Evolutionary conservation across 2,888 invertebrate genomes (phyloP).

Genomic region (Lasius fuliginosus): DNA sequence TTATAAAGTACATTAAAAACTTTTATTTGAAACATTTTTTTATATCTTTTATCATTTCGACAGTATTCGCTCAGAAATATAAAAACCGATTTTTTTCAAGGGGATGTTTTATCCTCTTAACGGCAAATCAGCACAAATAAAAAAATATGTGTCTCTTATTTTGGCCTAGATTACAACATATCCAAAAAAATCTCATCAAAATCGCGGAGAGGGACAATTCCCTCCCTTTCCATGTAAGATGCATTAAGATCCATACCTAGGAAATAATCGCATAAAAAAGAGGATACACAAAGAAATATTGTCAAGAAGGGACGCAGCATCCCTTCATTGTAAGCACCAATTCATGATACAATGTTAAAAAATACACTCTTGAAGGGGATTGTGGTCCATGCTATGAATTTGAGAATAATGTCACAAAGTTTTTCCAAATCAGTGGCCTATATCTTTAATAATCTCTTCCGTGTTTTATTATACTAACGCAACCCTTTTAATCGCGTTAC

Average conservation of each 20-base stretch:
- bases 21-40: no score
- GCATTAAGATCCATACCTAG: background rate
- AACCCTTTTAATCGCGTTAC: slow-evolving; percentile 68
- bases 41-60: no score
- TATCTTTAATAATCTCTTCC: slow-evolving; percentile 65
- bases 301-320: background rate
- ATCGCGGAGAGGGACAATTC: no score
- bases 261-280: background rate
- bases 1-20: no score
- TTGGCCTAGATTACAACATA: no score
- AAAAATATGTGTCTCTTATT: no score
- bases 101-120: no score
- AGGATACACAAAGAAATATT: background rate
- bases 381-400: slow-evolving; percentile 68
- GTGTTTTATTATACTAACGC: slow-evolving; percentile 67
- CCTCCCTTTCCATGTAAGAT: background rate
- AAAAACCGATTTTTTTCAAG: no score
- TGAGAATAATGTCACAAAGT: slow-evolving; percentile 75
- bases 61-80: no score
- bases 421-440: slow-evolving; percentile 80
- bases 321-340: background rate
- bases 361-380: slow-evolving; percentile 62
- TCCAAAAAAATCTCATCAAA: no score
- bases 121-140: no score
- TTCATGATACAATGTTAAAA: background rate